Evolutionary conservation across 2,113 vertebrate genomes (phyloP), one percentile per base, ranked within the genome.

Genomic region (Sardina pilchardus): DNA sequence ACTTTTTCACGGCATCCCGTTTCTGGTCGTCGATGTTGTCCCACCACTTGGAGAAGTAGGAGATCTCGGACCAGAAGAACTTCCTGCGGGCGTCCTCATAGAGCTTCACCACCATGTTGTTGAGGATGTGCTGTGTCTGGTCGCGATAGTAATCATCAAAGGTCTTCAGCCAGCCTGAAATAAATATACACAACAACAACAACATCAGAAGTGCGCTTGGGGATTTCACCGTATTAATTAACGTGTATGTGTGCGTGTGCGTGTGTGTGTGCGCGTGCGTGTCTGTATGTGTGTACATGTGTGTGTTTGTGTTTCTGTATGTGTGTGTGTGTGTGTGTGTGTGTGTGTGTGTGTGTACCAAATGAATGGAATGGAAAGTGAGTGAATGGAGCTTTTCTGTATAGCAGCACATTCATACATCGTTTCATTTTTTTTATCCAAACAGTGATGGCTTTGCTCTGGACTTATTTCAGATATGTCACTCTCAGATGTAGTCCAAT

Each of bases 1-100:
- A 98, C 97, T 96, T 97, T 95, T 95, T 97, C 84, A 98, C 94
- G 24, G 95, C 93, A 85, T 94, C 95, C 86, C 92, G 96, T 93
- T 97, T 98, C 90, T 97, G 96, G 47, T 48, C 92, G 63, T 98
- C 96, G 82, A 97, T 95, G 88, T 89, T 92, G 1, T 95, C 94
- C 98, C 98, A 98, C 98, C 98, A 99, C 86, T 97, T 97, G 44
- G 97, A 93, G 91, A 99, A 96, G 90, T 96, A 99, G 87, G 97
- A 98, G 89, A 97, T 95, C 88, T 99, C 97, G 48, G 96, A 95
- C 98, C 98, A 99, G 0, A 99, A 95, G 93, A 99, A 97, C 89
- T 96, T 98, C 87, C 96, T 96, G 88, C 94, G 90, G 39, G 85
- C 89, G 86, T 98, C 96, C 93, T 98, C 96, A 39, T 94, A 94